Percentiles rank a stretch among this genome's conserved stretches.
phyloP scores from a whole-genome alignment of 2,888 invertebrate species.

The Trichogramma evanescens region DNA sequence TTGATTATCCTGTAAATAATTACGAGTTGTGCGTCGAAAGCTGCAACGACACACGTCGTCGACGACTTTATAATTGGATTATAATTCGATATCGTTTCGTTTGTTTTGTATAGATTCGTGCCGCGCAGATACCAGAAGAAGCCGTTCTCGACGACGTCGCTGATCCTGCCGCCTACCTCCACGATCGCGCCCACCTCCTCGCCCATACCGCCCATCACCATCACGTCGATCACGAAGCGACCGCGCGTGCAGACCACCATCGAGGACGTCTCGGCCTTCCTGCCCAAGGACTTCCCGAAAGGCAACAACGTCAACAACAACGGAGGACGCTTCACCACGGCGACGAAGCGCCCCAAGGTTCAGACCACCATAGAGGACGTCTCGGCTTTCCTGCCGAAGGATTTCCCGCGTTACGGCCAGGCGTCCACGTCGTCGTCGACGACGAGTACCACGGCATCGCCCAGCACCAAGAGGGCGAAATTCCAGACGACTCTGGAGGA shows the following conservation, averaged over 20 bases:
- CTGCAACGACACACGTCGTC: too few species aligned
- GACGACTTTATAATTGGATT: too few species aligned
- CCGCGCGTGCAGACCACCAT: conserved; percentile 16
- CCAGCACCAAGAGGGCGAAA: conserved; percentile 15
- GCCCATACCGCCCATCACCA: conserved; percentile 11
- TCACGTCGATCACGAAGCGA: conserved; percentile 14
- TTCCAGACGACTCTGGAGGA: conserved; percentile 26
- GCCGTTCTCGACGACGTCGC: conserved; percentile 26
- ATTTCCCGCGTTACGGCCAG: conserved; percentile 24
- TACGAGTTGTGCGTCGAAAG: too few species aligned
- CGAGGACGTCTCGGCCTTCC: conserved; percentile 26
- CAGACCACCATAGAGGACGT: conserved; percentile 27
- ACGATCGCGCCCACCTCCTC: conserved; percentile 22
- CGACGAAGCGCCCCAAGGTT: conserved; percentile 15
- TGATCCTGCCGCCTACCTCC: conserved; percentile 25
- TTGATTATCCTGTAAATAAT: too few species aligned
- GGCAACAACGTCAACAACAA: conserved; percentile 25
- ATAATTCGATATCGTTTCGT: too few species aligned
- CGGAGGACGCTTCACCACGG: conserved; percentile 18
- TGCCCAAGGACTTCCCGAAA: conserved; percentile 27
- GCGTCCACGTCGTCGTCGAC: conserved; percentile 2
- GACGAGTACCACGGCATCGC: not conserved
- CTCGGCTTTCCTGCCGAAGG: conserved; percentile 29
- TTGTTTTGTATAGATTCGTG: conserved; percentile 37
- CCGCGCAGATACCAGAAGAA: conserved; percentile 40